Evolutionary conservation across 2,888 invertebrate species (phyloP), one percentile per base, ranked within the genome.

Genomic region (Meliscaeva auricollis): DNA sequence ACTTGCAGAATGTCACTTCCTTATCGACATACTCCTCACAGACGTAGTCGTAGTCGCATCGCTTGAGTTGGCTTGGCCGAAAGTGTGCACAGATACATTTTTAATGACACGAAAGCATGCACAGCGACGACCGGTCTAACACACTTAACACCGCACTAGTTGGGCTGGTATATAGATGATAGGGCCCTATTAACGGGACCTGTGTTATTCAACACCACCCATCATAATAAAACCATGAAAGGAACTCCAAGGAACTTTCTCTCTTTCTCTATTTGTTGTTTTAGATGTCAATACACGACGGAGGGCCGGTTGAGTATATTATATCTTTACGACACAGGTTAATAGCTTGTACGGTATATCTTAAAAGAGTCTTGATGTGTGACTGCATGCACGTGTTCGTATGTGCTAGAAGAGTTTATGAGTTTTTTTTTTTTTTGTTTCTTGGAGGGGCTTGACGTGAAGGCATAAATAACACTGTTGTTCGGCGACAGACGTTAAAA

Each of bases 41-140:
- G 50, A 9, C 13, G 35, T 58, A 8, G 15, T 17, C 8, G 17
- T 17, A 11, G 20, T 17, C 17, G 17, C 17, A 8, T 41, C 13
- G 41, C 13, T 13, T 13, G 15, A 9, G 8, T 17, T 15, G 6
- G 35, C 11, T 32, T 26, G 46, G 48, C n/a, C 32, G 7, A 35
- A 35, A 52, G 50, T 38, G 58, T 66, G 52, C 50, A 72, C 11
- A 22, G 70, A 77, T 82, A 72, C 62, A 73, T 75, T 75, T 79
- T 79, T 84, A 79, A 83, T 83, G 83, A 79, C 62, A 56, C 56
- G n/a, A 70, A 75, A 44, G 44, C 75, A 84, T 70, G 83, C 78
- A 72, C 60, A 46, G 44, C 11, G 64, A 22, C 13, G 69, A 20
- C 56, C 30, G 35, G 69, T 52, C 73, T 68, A 62, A 79, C 54